Percentiles rank a stretch among this genome's conserved stretches.
Conservation (phyloP, 2,888 invertebrate genomes). For the Coremacera marginata region DNA sequence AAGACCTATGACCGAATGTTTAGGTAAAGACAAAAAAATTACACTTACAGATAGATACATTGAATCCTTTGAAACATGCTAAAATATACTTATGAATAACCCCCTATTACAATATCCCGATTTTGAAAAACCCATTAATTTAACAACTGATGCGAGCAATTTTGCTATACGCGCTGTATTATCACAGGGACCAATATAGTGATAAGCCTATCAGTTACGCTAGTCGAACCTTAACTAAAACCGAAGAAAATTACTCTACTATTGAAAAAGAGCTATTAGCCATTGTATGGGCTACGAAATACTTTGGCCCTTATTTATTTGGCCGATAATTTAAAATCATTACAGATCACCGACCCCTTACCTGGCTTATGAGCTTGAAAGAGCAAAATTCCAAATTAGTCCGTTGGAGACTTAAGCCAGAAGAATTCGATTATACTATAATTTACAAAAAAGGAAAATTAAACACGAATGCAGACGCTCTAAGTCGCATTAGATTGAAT, state of each 20-base stretch:
- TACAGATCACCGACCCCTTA: too few species aligned
- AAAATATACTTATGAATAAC: constrained; percentile 27
- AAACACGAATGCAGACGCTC: too few species aligned
- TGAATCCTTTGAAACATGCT: constrained; percentile 39
- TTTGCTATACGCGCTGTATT: constrained; percentile 51
- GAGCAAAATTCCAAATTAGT: too few species aligned
- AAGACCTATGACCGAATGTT: constrained; percentile 14
- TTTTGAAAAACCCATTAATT: constrained; percentile 22
- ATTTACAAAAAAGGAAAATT: too few species aligned
- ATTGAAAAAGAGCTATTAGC: neutral
- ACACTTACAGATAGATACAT: neutral
- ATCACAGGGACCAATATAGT: constrained; percentile 49
- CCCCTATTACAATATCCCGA: constrained; percentile 40
- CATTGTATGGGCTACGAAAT: too few species aligned
- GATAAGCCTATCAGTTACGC: too few species aligned
- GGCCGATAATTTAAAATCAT: too few species aligned
- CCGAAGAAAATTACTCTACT: constrained; percentile 51
- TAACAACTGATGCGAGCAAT: constrained; percentile 43
- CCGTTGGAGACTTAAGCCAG: too few species aligned
- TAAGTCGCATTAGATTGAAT: too few species aligned
- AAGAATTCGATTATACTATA: too few species aligned
- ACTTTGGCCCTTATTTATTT: too few species aligned
- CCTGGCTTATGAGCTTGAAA: too few species aligned
- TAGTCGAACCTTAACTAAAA: constrained; percentile 48
- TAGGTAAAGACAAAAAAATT: constrained; percentile 31